Percentiles rank a stretch among this genome's conserved stretches.
These are phyloP conservation scores for Acronicta aceris DNA, from an alignment of 2,888 invertebrate genomes.

Conservation along the genomic window DNA sequence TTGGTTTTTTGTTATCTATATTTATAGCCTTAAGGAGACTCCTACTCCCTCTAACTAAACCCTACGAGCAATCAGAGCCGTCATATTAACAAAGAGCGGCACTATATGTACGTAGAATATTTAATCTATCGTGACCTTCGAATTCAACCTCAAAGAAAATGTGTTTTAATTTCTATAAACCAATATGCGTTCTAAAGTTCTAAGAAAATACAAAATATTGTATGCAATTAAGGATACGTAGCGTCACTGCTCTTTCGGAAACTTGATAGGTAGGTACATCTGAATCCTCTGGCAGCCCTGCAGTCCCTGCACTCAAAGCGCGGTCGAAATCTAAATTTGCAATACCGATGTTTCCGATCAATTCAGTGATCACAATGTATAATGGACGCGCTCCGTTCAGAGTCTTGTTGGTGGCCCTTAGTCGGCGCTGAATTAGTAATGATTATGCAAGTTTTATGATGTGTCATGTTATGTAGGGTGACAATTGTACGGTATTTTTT, in stretches of 20 bases:
- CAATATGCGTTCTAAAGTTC: too few relatives aligned
- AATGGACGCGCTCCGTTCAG: constrained; percentile 48
- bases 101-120: too few relatives aligned
- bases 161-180: too few relatives aligned
- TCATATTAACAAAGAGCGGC: constrained; percentile 11
- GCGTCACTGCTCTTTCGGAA: too few relatives aligned
- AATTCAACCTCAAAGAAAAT: too few relatives aligned
- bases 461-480: not conserved
- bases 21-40: constrained; percentile 46
- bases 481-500: constrained; percentile 15
- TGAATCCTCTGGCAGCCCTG: not conserved
- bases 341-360: constrained; percentile 68
- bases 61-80: constrained; percentile 25
- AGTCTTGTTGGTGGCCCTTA: constrained; percentile 3
- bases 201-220: too few relatives aligned
- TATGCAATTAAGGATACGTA: too few relatives aligned
- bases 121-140: too few relatives aligned
- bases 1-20: constrained; percentile 47
- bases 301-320: constrained; percentile 38
- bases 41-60: constrained; percentile 6
- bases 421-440: constrained; percentile 15
- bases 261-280: too few relatives aligned
- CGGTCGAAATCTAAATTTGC: constrained; percentile 69
- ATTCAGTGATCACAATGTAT: constrained; percentile 64
- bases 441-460: constrained; percentile 9